Base-by-base conservation (phyloP, 2,113 vertebrate genomes). In the Hippotragus niger region DNA sequence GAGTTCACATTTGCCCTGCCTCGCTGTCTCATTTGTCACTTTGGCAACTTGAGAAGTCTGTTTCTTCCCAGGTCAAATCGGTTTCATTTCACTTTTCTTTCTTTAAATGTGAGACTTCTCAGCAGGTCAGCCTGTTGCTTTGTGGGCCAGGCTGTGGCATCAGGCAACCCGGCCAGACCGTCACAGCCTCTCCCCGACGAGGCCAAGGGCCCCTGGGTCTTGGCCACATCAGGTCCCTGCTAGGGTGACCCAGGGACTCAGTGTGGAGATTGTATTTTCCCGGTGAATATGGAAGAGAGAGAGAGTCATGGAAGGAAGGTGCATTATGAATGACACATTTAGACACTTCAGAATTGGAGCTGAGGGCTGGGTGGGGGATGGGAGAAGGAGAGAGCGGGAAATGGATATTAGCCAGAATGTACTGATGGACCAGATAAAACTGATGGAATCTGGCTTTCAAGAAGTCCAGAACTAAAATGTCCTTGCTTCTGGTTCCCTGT, bases 21-120 rank as follows among this genome's bases (percentile, higher is more conserved):
- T 93, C 58, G 25, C 62, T 52, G 67, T 84, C 57, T 58, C 81
- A 85, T 91, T 71, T 23, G 74, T 94, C 92, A 92, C 57, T 84
- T 74, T 13, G 62, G 74, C 87, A 93, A 57, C 62, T n/a, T 57
- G 62, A 33, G 40, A 92, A 31, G 57, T 15, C 85, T 60, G 43
- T 82, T 96, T 88, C 92, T 92, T 88, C 62, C 23, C 58, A 40
- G 88, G 90, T 93, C 83, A 97, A 89, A 57, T 57, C 33, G 19
- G 45, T 80, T 96, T 96, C 87, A 74, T 88, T 87, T 87, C 25
- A n/a, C 19, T 88, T 84, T 40, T 40, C 52, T 60, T 43, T 36
- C 81, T 90, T 43, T 21, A 40, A 81, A 82, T 67, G 55, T 78
- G 88, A 55, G 50, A 23, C 33, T 57, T 67, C 50, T 85, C 43